Base-by-base conservation (phyloP, 92 coral and sea anemone species). In the Ricordea florida region DNA sequence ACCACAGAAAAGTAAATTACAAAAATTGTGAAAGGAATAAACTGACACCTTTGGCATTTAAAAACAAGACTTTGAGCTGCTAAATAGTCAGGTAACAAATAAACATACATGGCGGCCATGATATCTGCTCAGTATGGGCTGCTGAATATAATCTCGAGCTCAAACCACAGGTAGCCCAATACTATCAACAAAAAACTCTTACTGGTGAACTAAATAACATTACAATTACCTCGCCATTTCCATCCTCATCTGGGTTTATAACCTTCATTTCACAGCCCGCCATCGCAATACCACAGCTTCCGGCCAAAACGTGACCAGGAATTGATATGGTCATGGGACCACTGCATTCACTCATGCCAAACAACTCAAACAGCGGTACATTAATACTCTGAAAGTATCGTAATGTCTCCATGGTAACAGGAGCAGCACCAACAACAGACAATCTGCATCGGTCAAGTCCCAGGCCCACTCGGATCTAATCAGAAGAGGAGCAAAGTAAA, bases 301-400 rank as follows among this genome's bases (percentile, higher is more conserved):
- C 94, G 26, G 92, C 56, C 22, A 41, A 26, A 25, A 85, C 31
- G 27, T 76, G 82, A 11, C 94, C 90, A 5, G 88, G 87, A 17
- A 82, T 79, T 0, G 92, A 92, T 8, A 91, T 70, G 2, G 98
- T 91, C 27, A 62, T 77, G 8, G 98, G 98, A 3, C 98, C 98
- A 18, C 80, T 59, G 62, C 94, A 87, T 74, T 94, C 98, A 53
- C 98, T 94, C 98, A 94, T 94, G 43, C 98, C 98, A 53, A 68
- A 94, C 84, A 94, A 61, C 82, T 94, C 98, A 62, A 59, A 91
- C 74, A 94, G 81, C 0, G 98, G 94, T 28, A 87, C 81, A 58
- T 94, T 94, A 58, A 94, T 86, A 41, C 98, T 94, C 81, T 94
- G 98, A 69, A 87, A 91, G 66, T 94, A 94, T 9, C 83, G 76